Conservation (phyloP, 2,113 vertebrate species). For the Gopherus flavomarginatus region DNA sequence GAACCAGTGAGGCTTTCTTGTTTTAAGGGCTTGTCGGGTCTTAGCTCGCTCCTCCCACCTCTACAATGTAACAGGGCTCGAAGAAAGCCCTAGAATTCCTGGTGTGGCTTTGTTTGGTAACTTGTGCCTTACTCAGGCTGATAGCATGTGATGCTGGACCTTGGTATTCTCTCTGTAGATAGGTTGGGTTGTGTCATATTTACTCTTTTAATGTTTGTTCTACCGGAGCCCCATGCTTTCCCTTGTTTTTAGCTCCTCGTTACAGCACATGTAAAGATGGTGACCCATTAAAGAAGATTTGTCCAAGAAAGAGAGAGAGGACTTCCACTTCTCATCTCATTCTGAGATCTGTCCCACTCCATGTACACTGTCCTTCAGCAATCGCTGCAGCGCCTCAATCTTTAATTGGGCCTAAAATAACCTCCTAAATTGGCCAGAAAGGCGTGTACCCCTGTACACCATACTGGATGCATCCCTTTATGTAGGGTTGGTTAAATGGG, state of each 20-base stretch:
- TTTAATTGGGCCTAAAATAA: background rate
- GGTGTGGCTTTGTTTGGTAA: background rate
- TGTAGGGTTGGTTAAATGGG: background rate
- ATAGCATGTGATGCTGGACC: background rate
- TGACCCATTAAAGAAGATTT: background rate
- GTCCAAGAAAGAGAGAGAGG: background rate
- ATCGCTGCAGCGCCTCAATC: background rate
- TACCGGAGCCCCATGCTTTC: background rate
- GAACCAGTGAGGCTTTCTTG: background rate
- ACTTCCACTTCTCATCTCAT: background rate
- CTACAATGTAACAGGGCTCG: background rate
- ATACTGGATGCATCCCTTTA: background rate
- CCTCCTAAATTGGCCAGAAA: background rate
- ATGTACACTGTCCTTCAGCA: background rate
- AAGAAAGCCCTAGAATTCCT: background rate
- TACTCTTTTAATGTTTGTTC: background rate
- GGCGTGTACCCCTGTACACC: background rate
- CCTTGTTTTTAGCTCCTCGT: background rate
- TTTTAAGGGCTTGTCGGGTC: background rate
- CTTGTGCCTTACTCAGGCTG: background rate
- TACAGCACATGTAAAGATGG: background rate
- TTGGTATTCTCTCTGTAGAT: background rate
- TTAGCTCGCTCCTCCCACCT: background rate
- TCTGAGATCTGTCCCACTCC: background rate
- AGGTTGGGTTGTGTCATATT: background rate